Conservation (phyloP, 1,140 invertebrate genomes). For the Stegodyphus dumicola region DNA sequence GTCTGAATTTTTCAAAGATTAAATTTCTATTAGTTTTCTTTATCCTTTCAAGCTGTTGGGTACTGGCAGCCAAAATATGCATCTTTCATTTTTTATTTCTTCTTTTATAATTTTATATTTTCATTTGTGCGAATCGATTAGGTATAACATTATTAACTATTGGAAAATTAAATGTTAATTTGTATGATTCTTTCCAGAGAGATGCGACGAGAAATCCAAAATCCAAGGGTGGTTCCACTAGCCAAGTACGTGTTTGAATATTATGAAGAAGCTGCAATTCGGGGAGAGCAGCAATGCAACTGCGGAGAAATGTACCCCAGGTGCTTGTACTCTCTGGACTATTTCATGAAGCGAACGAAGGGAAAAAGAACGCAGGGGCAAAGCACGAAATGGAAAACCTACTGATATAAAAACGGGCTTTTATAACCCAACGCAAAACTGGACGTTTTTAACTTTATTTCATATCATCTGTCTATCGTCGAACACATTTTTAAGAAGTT, state of each 20-base stretch:
- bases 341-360: background rate
- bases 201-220: slow-evolving; percentile 49
- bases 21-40: too few relatives aligned
- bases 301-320: slow-evolving; percentile 19
- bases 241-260: slow-evolving; percentile 55
- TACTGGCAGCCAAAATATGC: too few relatives aligned
- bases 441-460: too few relatives aligned
- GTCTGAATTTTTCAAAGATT: too few relatives aligned
- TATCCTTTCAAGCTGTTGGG: too few relatives aligned
- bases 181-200: slow-evolving; percentile 22
- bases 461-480: too few relatives aligned
- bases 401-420: background rate
- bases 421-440: background rate
- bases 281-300: slow-evolving; percentile 24
- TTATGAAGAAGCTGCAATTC: slow-evolving; percentile 45
- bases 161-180: background rate
- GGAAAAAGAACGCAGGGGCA: slow-evolving; percentile 3
- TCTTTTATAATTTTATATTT: too few relatives aligned
- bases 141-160: too few relatives aligned
- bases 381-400: background rate
- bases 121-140: too few relatives aligned
- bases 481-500: too few relatives aligned
- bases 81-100: too few relatives aligned
- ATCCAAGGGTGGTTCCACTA: slow-evolving; percentile 24
- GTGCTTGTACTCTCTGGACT: slow-evolving; percentile 1